Evolutionary conservation across 2,113 vertebrate genomes (phyloP).

Genomic region (Phalacrocorax pelagicus): DNA sequence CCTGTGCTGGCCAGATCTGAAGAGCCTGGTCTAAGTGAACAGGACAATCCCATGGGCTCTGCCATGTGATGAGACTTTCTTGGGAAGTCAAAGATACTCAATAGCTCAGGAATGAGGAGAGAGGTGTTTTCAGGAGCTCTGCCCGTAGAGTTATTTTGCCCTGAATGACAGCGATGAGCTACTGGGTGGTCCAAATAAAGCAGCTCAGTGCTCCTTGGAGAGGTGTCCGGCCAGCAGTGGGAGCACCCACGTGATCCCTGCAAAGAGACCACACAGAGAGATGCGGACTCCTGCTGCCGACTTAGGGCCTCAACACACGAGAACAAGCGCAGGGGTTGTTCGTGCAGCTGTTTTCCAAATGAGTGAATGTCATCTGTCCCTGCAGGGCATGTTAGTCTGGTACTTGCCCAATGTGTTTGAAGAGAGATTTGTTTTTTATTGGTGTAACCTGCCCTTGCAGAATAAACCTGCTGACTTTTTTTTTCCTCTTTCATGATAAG

Average conservation of each 20-base stretch:
- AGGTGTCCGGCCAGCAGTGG: not conserved
- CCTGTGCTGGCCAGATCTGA: not conserved
- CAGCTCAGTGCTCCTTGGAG: not conserved
- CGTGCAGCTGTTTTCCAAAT: not conserved
- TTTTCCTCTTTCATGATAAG: not conserved
- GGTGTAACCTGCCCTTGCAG: not conserved
- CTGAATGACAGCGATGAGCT: not conserved
- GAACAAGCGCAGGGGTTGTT: not conserved
- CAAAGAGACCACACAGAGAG: not conserved
- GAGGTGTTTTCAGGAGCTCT: not conserved
- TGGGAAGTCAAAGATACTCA: not conserved
- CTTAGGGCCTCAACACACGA: not conserved
- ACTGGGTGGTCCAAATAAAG: not conserved
- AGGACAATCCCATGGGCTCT: not conserved
- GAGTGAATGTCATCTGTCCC: not conserved
- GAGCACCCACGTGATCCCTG: not conserved
- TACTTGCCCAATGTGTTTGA: not conserved
- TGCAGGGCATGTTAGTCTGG: not conserved
- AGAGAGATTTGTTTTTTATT: not conserved
- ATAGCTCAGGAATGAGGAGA: not conserved
- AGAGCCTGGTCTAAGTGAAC: not conserved
- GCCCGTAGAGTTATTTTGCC: not conserved
- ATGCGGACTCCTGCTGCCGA: not conserved
- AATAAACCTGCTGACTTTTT: not conserved
- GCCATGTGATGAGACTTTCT: not conserved